Evolutionary conservation across 2,113 vertebrate species (phyloP), one percentile per base, ranked within the genome.

Genomic region (Mystacornis crossleyi): DNA sequence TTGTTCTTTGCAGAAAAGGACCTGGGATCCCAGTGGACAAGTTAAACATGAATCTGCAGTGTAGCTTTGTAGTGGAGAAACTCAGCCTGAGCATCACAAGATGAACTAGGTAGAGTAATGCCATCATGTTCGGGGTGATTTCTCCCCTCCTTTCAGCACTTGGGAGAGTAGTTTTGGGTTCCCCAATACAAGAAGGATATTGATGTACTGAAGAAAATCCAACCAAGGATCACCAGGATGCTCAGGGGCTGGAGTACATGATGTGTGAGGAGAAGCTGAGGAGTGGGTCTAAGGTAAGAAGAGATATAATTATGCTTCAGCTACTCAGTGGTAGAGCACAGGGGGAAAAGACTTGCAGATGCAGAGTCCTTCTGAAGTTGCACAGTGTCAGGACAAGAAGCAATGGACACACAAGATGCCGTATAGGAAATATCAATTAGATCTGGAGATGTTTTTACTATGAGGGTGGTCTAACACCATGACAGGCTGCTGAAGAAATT

Each of bases 81-180:
- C 4, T 33, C 38, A 69, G 2, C 12, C 20, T n/a, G 33, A 17
- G 8, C 17, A 71, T 16, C 8, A 7, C 0, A 4, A 36, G 17
- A 42, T 61, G 17, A 70, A 55, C 5, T 6, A 55, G 15, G 9
- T 13, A 45, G 14, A 47, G 5, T 20, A 42, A 70, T 18, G 17
- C 11, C 29, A 66, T n/a, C 10, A 82, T 6, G 5, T 33, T 29
- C 8, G 54, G 33, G 21, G 10, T 48, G 28, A 36, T 54, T 62
- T 29, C 3, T 74, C 17, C 43, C 13, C 25, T 60, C 38, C 18
- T 8, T 58, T 69, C 1, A 1, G 5, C 25, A 43, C 28, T 54
- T 62, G 19, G 18, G 13, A 42, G 18, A 33, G 7, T 3, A 48
- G 12, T 23, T 31, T n/a, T 51, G 53, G 38, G 19, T 10, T 82